A percentile compares a stretch with the other conserved stretches of the same genome.
Conservation (phyloP, 2,888 invertebrate genomes). For the Rosalia funebris region DNA sequence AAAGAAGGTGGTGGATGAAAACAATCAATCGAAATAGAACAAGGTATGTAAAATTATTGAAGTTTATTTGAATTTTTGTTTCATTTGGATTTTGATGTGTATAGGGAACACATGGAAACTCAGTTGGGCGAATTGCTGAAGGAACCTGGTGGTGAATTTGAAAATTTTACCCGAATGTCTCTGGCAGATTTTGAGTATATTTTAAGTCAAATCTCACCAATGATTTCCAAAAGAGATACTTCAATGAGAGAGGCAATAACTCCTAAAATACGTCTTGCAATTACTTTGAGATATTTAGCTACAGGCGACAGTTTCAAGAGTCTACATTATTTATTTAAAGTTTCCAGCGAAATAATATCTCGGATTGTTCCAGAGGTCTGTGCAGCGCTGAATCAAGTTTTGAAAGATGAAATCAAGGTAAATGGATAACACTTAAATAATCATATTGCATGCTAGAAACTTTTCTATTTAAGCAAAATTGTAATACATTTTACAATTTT, state of each 20-base stretch:
- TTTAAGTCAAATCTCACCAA: neutral
- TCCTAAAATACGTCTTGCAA: constrained; percentile 5
- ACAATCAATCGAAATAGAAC: too few relatives aligned
- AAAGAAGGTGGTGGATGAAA: too few relatives aligned
- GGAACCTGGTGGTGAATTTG: constrained; percentile 4
- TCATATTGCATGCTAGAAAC: neutral
- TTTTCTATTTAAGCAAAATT: too few relatives aligned
- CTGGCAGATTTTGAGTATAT: constrained; percentile 17
- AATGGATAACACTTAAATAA: constrained; percentile 1
- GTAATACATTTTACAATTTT: too few relatives aligned
- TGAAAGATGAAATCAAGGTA: constrained; percentile 8
- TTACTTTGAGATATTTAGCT: constrained; percentile 20
- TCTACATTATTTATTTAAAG: constrained; percentile 15
- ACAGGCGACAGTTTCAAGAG: constrained; percentile 21
- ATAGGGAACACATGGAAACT: too few relatives aligned
- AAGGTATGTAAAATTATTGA: too few relatives aligned
- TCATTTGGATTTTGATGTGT: too few relatives aligned
- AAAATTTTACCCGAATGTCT: constrained; percentile 13
- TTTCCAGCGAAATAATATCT: constrained; percentile 1
- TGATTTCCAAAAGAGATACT: constrained; percentile 18
- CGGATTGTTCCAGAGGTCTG: constrained; percentile 10
- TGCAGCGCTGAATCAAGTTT: constrained; percentile 1
- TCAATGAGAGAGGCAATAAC: constrained; percentile 9
- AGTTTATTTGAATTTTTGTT: too few relatives aligned
- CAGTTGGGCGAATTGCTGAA: neutral